Evolutionary conservation across 1,140 invertebrate species (phyloP).

Genomic region (Tetragnatha versicolor): DNA sequence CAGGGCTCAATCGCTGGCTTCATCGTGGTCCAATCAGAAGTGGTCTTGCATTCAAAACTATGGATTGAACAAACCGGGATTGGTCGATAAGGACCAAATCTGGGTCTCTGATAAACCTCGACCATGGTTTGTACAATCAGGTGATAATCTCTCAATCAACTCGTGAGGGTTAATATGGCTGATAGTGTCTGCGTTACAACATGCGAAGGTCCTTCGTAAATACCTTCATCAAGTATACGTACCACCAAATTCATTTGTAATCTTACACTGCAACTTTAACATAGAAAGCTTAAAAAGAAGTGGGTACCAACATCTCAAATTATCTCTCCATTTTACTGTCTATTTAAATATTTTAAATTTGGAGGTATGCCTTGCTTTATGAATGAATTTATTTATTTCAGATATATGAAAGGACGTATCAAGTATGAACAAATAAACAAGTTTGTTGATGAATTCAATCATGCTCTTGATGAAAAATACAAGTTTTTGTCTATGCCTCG

Average conservation of each 20-base stretch:
- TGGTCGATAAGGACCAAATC: no score
- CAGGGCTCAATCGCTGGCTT: no score
- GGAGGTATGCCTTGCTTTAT: neutral
- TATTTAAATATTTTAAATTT: neutral
- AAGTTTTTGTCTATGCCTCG: conserved; percentile 14
- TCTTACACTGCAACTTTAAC: neutral
- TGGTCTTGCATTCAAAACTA: no score
- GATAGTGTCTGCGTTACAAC: no score
- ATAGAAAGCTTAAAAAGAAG: neutral
- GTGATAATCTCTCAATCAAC: no score
- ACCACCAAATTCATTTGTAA: neutral
- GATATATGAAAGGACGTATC: conserved; percentile 36
- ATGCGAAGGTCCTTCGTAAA: no score
- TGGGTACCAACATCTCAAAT: neutral
- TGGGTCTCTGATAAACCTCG: no score
- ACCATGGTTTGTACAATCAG: no score
- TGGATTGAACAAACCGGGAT: no score
- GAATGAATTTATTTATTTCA: neutral
- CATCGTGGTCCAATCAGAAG: no score
- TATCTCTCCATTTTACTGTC: neutral
- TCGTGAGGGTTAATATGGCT: no score
- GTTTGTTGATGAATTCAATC: conserved; percentile 32
- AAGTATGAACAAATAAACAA: conserved; percentile 30
- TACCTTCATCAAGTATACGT: neutral
- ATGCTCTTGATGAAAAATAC: conserved; percentile 16